Base-by-base conservation (phyloP, 2,888 invertebrate genomes). In the Allygus modestus region DNA sequence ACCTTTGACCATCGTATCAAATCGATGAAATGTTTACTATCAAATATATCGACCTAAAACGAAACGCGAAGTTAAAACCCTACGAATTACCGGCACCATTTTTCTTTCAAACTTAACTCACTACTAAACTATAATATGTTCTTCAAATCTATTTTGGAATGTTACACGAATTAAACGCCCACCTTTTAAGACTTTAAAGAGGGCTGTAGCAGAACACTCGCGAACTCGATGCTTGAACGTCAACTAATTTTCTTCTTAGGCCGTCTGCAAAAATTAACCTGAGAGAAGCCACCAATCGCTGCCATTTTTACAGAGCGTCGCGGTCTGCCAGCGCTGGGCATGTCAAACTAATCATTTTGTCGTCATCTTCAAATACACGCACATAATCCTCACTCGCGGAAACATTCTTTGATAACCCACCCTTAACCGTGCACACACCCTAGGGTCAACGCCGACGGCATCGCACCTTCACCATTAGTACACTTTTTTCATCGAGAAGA, bases 241-340 rank as follows among this genome's bases (percentile, higher is more conserved):
- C 92, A 92, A 92, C 92, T 92, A 90, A 91, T 90, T 91, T 91
- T 92, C 91, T 92, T 92, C 90, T 91, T 92, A 87, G 92, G 91
- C 89, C 91, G 91, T 89, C 91, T 90, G 89, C 91, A 91, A 89
- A 91, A 91, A 91, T 91, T 90, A 91, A 91, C 90, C 89, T 90
- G 90, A 89, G 90, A 90, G 89, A 90, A 91, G 88, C 90, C 90
- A 89, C 90, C 89, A 89, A 90, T 89, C 88, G 91, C 90, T 91
- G 91, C 91, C 92, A 92, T 92, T 91, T 91, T 92, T 91, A 91
- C 89, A 90, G 82, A 71, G 84, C 84, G 84, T 84, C 85, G 85
- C 85, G 84, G 84, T 58, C 82, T 46, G 82, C 73, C 75, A 84
- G 77, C 81, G 37, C 61, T 75, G 82, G 75, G 77, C 84, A 82